Evolutionary conservation across 2,113 vertebrate genomes (phyloP).

Genomic region (Pelvicachromis taeniatus): DNA sequence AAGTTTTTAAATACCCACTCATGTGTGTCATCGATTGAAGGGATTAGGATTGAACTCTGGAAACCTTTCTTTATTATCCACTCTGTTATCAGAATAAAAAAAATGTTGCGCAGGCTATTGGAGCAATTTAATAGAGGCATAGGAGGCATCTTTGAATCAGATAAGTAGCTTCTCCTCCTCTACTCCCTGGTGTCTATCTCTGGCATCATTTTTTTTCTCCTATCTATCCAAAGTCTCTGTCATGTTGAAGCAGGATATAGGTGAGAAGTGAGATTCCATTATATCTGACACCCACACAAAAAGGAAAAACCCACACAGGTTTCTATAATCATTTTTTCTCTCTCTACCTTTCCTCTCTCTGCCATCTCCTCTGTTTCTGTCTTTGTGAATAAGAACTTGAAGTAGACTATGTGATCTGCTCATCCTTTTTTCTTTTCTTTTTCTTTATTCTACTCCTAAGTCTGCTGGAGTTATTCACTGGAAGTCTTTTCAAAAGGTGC

Average conservation of each 20-base stretch:
- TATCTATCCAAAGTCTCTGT: background rate
- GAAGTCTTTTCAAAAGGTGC: background rate
- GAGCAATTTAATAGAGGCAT: background rate
- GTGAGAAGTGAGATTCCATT: background rate
- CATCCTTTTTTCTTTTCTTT: background rate
- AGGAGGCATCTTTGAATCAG: background rate
- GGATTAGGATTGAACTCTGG: background rate
- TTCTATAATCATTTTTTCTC: background rate
- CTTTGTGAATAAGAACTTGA: conserved; percentile 3
- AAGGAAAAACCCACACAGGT: background rate
- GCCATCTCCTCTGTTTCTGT: background rate
- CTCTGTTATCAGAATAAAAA: background rate
- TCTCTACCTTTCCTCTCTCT: background rate
- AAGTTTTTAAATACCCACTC: background rate
- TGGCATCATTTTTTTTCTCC: background rate
- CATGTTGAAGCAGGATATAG: conserved; percentile 3
- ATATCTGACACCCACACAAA: background rate
- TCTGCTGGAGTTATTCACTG: conserved; percentile 5
- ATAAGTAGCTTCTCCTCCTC: background rate
- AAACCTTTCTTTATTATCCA: background rate
- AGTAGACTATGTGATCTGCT: background rate
- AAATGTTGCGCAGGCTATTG: background rate
- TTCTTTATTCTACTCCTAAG: background rate
- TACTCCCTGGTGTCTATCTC: background rate
- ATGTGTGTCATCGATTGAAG: background rate